A percentile compares a stretch with the other conserved stretches of the same genome.
phyloP scores from a whole-genome alignment of 2,113 vertebrate genomes.

The Hydrolagus affinis region DNA sequence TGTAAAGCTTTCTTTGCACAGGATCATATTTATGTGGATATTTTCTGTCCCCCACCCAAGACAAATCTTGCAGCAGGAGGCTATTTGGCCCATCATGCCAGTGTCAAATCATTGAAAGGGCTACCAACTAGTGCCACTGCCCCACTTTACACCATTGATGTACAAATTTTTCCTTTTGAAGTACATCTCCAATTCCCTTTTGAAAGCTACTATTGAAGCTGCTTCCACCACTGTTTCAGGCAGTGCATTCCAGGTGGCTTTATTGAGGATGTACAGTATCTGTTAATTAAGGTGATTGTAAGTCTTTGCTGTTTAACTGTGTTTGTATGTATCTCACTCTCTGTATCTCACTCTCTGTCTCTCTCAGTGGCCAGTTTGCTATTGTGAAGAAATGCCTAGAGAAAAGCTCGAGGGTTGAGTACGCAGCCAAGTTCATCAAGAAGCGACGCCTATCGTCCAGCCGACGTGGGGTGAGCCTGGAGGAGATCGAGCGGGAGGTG shows the following conservation, averaged over 20 bases:
- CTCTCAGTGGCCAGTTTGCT: slow-evolving; percentile 79
- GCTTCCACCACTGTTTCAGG: too few species aligned
- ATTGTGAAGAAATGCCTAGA: slow-evolving; percentile 89
- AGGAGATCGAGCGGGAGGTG: slow-evolving; percentile 93
- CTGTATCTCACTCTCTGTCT: accelerated
- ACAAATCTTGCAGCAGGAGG: too few species aligned
- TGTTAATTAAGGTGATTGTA: not conserved
- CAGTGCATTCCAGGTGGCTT: not conserved
- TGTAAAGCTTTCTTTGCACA: too few species aligned
- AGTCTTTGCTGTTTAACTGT: not conserved
- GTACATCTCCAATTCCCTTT: not conserved
- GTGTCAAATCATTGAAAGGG: too few species aligned
- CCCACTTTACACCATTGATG: not conserved
- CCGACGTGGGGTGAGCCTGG: slow-evolving; percentile 84
- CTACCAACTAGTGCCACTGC: too few species aligned
- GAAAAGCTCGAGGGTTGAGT: slow-evolving; percentile 66
- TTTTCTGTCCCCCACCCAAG: not conserved
- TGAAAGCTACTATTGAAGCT: too few species aligned
- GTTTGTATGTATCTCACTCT: too few species aligned
- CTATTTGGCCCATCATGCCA: too few species aligned
- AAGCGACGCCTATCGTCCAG: slow-evolving; percentile 88
- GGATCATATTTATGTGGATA: not conserved
- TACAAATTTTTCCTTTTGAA: too few species aligned
- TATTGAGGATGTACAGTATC: not conserved
- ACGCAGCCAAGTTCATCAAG: slow-evolving; percentile 94